Base-by-base conservation (phyloP, 2,888 invertebrate genomes). In the Ceriagrion tenellum region DNA sequence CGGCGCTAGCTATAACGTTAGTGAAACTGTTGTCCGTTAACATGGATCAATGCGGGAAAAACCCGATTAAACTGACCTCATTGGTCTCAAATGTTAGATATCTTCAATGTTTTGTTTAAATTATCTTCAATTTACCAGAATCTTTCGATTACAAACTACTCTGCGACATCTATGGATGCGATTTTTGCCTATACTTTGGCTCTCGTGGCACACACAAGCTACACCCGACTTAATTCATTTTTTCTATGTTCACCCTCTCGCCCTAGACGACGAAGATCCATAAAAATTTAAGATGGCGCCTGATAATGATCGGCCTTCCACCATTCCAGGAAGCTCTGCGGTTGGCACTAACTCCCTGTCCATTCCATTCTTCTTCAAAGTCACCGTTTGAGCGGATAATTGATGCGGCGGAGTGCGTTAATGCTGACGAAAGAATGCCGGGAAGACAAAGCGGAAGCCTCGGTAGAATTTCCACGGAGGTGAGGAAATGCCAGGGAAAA, bases 291-390 rank as follows among this genome's bases (percentile, higher is more conserved):
- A 16, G 55, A 35, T 47, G 55, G 47, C 26, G 55, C 89, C 26
- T 26, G 47, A 89, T 89, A 55, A 89, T 40, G n/a, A 89, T 55
- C 47, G n/a, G 12, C 55, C 89, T 55, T 55, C 89, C 55, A 26
- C n/a, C 55, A 40, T 55, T 89, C 89, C 89, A 89, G 89, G 89
- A 89, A 89, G 55, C 26, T 89, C 55, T 40, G n/a, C 55, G 89
- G 55, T 55, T 81, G 35, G 81, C 35, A 30, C 35, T 81, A 81
- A 81, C 81, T 81, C 69, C 69, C 81, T 35, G 35, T 35, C 35
- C 35, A 26, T 55, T 89, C 47, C 55, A n/a, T 89, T 89, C 55
- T 55, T 55, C 89, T 20, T 89, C 89, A n/a, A 55, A 89, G 89
- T 89, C 47, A 20, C 89, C n/a, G 55, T n/a, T 59, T 55, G 89